Evolutionary conservation across 1,140 invertebrate genomes (phyloP).

Genomic region (Leptinotarsa texana): DNA sequence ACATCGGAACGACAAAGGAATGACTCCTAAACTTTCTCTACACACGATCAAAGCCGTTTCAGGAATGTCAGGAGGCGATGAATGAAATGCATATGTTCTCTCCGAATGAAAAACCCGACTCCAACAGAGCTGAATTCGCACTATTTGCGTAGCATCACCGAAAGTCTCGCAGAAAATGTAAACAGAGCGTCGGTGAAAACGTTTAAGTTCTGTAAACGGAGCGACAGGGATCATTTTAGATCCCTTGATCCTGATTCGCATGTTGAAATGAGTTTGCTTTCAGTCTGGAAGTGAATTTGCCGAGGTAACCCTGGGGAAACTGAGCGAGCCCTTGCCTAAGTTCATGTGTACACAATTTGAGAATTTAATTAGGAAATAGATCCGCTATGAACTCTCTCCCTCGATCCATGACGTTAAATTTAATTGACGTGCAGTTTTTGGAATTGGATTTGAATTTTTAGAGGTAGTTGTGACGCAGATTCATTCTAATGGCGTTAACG

Average conservation of each 20-base stretch:
- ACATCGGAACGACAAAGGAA: no score
- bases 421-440: slow-evolving; percentile 3
- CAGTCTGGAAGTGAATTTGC: slow-evolving; percentile 19
- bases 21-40: no score
- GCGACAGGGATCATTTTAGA: slow-evolving; percentile 10
- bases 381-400: not conserved
- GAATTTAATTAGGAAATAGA: slow-evolving; percentile 8
- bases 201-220: slow-evolving; percentile 20
- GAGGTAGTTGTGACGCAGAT: not conserved
- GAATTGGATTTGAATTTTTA: slow-evolving; percentile 9
- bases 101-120: no score
- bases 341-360: slow-evolving; percentile 4
- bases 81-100: no score
- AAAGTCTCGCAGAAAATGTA: slow-evolving; percentile 12
- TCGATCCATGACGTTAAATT: slow-evolving; percentile 3
- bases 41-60: no score
- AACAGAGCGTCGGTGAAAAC: slow-evolving; percentile 14
- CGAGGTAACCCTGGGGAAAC: slow-evolving; percentile 13
- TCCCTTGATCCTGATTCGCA: slow-evolving; percentile 16
- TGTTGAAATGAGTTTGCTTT: slow-evolving; percentile 20
- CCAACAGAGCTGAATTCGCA: not conserved
- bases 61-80: no score
- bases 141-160: not conserved
- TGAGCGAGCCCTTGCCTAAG: not conserved
- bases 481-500: not conserved